Evolutionary conservation across 2,797 vertebrate species (phyloP), one percentile per base, ranked within the genome.

Genomic region (Scarus forsteni): DNA sequence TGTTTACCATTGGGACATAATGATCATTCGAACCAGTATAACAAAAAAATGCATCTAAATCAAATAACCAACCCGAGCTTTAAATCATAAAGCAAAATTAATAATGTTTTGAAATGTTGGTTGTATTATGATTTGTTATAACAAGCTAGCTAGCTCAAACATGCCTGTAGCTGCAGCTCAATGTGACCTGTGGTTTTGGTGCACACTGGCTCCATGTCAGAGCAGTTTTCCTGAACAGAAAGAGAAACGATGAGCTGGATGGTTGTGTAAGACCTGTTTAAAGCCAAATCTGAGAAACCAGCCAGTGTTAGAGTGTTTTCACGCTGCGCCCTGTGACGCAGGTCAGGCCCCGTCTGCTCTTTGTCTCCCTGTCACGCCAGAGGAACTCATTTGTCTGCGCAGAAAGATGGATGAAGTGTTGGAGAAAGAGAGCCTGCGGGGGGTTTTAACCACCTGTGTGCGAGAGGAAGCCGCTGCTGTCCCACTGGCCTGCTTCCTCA

Each of bases 401-500:
- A 67, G 79, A 83, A 79, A 77, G 81, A 90, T 66, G 73, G 76
- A 86, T 84, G 73, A 68, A 66, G 60, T 62, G 69, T 34, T 70
- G 75, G 6, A 72, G 49, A 62, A 53, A 57, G 61, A 45, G 18
- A 59, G 49, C 16, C 64, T 8, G 52, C 0, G 50, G 69, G 79
- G 34, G 38, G 53, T 18, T 43, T 72, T 56, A n/a, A 73, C 81
- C 77, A 86, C 69, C 62, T 77, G 69, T 72, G 56, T 72, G 64
- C 44, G 46, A 46, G 67, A 83, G 86, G 83, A 85, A 89, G 87
- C 79, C n/a, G 7, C 57, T 52, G 73, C 70, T 51, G 51, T 83
- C 76, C 77, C 73, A 63, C 59, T 76, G 73, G 64, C 53, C 73
- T 14, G 61, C 85, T 92, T 90, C 84, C 88, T 89, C 71, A 85